These are phyloP conservation scores for Agelas oroides DNA, from an alignment of 37 sponge, comb jelly and placozoan genomes.

Conservation along the genomic window DNA sequence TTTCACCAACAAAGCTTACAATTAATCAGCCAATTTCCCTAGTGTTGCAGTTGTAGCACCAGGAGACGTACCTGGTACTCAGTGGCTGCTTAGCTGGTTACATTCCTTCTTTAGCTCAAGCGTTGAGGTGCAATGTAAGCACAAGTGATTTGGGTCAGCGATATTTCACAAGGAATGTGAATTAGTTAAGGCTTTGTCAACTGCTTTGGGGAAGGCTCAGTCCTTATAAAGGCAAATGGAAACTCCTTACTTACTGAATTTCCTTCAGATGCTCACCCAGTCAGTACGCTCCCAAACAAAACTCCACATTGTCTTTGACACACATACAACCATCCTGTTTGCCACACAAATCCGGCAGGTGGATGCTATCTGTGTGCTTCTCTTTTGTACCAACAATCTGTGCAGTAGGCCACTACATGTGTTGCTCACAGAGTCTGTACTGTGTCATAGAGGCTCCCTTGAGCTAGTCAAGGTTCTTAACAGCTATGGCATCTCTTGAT, in stretches of 20 bases:
- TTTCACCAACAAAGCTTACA: background rate
- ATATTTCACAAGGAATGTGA: background rate
- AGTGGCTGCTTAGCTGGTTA: background rate
- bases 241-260: background rate
- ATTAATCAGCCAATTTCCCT: background rate
- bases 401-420: background rate
- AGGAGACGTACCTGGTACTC: background rate
- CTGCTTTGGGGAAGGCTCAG: background rate
- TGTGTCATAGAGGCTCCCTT: background rate
- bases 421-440: background rate
- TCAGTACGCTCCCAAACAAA: too few relatives aligned
- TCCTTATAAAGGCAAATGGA: too few relatives aligned
- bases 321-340: too few relatives aligned
- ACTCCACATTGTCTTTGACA: background rate
- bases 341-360: background rate
- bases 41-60: background rate
- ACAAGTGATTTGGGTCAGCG: background rate
- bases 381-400: background rate
- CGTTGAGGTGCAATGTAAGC: background rate
- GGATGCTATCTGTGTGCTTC: background rate
- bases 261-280: background rate
- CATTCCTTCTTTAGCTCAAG: background rate
- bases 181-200: background rate
- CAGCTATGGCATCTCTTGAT: background rate
- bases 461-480: background rate